These are phyloP conservation scores for Tipula helvola DNA, from an alignment of 2,888 invertebrate species.

Conservation along the genomic window DNA sequence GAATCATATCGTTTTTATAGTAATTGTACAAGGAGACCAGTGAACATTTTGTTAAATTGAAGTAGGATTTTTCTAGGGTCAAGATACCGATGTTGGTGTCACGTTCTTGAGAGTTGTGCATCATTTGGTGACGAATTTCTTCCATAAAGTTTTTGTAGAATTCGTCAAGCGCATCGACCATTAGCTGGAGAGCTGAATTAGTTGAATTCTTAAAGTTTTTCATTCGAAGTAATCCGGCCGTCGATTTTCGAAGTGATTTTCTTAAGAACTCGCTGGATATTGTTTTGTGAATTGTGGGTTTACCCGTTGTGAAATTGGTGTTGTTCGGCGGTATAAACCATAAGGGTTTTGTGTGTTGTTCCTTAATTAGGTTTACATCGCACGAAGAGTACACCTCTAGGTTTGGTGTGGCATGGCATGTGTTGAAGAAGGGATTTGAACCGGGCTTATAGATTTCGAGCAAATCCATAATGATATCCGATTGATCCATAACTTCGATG, in stretches of 20 bases:
- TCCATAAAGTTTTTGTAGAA: slow-evolving; percentile 27
- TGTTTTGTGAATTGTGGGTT: slow-evolving; percentile 24
- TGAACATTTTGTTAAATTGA: slow-evolving; percentile 26
- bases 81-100: slow-evolving; percentile 19
- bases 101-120: slow-evolving; percentile 17
- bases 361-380: slow-evolving; percentile 27
- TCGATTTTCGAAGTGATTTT: slow-evolving; percentile 27
- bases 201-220: slow-evolving; percentile 32
- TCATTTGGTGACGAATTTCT: slow-evolving; percentile 20
- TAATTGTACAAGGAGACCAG: slow-evolving; percentile 31
- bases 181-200: slow-evolving; percentile 26
- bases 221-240: slow-evolving; percentile 30
- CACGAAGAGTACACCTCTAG: slow-evolving; percentile 33
- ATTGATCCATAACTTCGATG: slow-evolving; percentile 35
- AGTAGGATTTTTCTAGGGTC: slow-evolving; percentile 29
- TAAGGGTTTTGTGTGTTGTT: slow-evolving; percentile 24
- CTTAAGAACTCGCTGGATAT: slow-evolving; percentile 24
- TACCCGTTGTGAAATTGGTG: slow-evolving; percentile 27
- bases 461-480: slow-evolving; percentile 31
- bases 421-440: slow-evolving; percentile 29
- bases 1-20: slow-evolving; percentile 31
- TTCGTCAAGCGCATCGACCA: slow-evolving; percentile 31
- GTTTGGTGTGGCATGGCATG: slow-evolving; percentile 34
- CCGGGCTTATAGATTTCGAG: slow-evolving; percentile 27
- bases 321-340: slow-evolving; percentile 32